Evolutionary conservation across 2,797 vertebrate genomes (phyloP).

Genomic region (Scolopax bukidnonensis): DNA sequence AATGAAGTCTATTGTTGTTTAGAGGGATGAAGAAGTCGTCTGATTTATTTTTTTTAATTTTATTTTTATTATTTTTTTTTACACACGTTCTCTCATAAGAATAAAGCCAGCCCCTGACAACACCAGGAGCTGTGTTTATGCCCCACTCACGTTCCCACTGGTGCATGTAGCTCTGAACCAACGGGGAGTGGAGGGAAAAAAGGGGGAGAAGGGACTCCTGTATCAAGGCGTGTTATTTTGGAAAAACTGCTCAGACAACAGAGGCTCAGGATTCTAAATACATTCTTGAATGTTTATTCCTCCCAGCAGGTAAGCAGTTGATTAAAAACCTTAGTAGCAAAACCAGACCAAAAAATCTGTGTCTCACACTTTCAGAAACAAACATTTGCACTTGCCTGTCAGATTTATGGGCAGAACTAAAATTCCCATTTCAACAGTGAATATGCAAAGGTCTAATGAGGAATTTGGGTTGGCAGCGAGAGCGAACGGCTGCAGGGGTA

Average conservation of each 20-base stretch:
- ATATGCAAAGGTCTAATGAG: not conserved
- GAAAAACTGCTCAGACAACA: not conserved
- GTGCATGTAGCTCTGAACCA: accelerated
- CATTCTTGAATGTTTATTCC: slow-evolving; percentile 43
- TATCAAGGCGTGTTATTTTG: accelerated
- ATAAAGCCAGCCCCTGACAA: not conserved
- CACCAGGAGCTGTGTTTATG: not conserved
- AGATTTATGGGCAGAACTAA: not conserved
- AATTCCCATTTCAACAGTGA: not conserved
- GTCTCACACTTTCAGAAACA: not conserved
- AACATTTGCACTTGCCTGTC: not conserved
- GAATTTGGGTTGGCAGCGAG: not conserved
- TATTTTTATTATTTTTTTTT: no score
- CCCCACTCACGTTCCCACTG: no score
- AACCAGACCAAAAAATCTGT: not conserved
- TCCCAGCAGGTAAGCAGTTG: not conserved
- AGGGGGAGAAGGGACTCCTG: not conserved
- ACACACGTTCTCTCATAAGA: not conserved
- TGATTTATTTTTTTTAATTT: no score
- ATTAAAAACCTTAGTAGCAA: slow-evolving; percentile 30
- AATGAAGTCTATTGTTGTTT: not conserved
- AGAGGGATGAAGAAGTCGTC: not conserved
- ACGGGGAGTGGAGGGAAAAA: not conserved
- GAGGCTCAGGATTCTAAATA: not conserved
- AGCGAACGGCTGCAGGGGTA: not conserved